A percentile compares a stretch with the other conserved stretches of the same genome.
These are phyloP conservation scores for Montipora capitata DNA, from an alignment of 92 coral and sea anemone species.

Conservation along the genomic window DNA sequence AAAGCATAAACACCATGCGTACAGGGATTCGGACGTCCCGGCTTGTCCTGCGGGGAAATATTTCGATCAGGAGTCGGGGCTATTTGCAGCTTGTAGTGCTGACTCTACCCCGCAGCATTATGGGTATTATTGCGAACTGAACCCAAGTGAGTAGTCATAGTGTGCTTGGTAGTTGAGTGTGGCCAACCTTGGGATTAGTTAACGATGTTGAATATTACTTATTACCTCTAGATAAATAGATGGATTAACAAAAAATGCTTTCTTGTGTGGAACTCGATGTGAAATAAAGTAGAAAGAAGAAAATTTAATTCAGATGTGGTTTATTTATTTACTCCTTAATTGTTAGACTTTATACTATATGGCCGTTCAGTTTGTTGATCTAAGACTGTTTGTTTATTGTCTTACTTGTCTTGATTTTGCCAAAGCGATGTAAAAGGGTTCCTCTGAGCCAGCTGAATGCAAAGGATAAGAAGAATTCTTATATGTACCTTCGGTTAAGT, in stretches of 20 bases:
- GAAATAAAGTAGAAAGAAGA: too few species aligned
- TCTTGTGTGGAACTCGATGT: too few species aligned
- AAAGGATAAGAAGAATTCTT: background rate
- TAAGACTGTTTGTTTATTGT: background rate
- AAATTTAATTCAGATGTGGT: background rate
- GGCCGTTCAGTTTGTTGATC: background rate
- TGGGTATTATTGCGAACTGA: slow-evolving; percentile 65
- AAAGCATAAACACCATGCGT: slow-evolving; percentile 22
- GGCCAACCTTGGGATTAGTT: background rate
- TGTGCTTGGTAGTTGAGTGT: slow-evolving; percentile 1
- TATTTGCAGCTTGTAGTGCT: slow-evolving; percentile 62
- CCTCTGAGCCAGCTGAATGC: background rate
- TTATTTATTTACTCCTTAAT: background rate
- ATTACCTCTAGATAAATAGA: background rate
- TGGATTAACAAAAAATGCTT: too few species aligned
- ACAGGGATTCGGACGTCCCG: slow-evolving; percentile 26
- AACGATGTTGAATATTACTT: background rate
- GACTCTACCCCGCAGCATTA: slow-evolving; percentile 66
- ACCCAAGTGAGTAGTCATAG: slow-evolving; percentile 19
- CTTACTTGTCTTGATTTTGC: background rate
- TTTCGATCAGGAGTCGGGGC: slow-evolving; percentile 59
- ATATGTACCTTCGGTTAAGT: background rate
- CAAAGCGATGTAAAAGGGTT: background rate
- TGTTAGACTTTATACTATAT: background rate
- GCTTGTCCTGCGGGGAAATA: slow-evolving; percentile 56